These are phyloP conservation scores for Battus philenor DNA, from an alignment of 1,140 invertebrate species.

Conservation along the genomic window DNA sequence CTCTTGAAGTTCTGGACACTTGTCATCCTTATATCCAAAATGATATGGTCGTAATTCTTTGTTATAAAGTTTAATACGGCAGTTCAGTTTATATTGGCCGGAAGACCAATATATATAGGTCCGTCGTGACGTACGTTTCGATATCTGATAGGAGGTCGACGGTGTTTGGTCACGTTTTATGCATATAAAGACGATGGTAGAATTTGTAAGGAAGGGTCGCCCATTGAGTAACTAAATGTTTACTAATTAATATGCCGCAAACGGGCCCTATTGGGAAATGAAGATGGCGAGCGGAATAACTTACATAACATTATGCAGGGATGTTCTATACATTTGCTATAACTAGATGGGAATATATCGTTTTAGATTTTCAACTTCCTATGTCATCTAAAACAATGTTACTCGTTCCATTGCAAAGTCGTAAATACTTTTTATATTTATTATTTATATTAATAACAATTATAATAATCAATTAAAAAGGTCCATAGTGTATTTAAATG, in stretches of 20 bases:
- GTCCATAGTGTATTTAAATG: too few species aligned
- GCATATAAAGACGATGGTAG: not conserved
- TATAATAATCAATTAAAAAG: too few species aligned
- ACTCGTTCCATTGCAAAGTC: too few species aligned
- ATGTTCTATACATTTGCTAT: too few species aligned
- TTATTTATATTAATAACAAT: too few species aligned
- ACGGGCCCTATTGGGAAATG: slow-evolving; percentile 5
- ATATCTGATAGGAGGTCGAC: slow-evolving; percentile 3
- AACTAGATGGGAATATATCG: too few species aligned
- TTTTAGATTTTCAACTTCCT: too few species aligned
- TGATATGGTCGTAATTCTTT: too few species aligned
- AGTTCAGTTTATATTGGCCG: not conserved
- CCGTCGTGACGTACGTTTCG: slow-evolving; percentile 1
- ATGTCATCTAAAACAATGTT: too few species aligned
- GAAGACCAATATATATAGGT: slow-evolving; percentile 1
- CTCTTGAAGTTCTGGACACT: not conserved
- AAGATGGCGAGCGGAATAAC: not conserved
- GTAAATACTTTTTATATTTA: too few species aligned
- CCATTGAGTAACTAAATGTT: slow-evolving; percentile 3
- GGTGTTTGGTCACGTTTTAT: slow-evolving; percentile 9
- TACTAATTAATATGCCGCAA: slow-evolving; percentile 8
- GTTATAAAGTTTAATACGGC: not conserved
- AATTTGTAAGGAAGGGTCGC: slow-evolving; percentile 2
- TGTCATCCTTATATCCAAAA: not conserved
- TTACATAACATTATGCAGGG: too few species aligned